Evolutionary conservation across 1,140 invertebrate species (phyloP), one percentile per base, ranked within the genome.

Genomic region (Batillaria attramentaria): DNA sequence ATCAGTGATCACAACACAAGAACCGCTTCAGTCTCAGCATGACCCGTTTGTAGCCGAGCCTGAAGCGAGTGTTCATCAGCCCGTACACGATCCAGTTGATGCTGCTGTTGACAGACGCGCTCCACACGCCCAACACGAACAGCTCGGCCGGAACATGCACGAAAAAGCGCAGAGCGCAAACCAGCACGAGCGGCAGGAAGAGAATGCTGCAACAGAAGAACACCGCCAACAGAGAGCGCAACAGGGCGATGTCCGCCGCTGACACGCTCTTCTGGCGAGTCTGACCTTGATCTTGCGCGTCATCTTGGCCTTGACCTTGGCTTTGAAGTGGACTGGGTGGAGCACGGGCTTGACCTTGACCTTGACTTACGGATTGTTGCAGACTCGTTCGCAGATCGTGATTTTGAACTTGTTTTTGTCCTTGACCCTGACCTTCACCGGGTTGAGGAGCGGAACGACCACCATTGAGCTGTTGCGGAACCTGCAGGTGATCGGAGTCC

Each of bases 1-100:
- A n/a, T n/a, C 46, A 50, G 10, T 50, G 10, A 50, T 50, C 10
- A 13, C 46, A 50, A n/a, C 39, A 35, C 4, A 66, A 2, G 33
- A 31, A 69, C n/a, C 18, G 6, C 35, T 28, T 37, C 37, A 69
- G 6, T 41, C 37, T 69, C 37, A 24, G 2, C 66, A 37, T 24
- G n/a, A 39, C 66, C 10, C 54, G 72, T 16, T 74, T 72, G 66
- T 82, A 82, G 28, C 41, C 78, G 3, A 57, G 20, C 20, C 68
- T 50, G 43, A 82, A 79, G 50, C 74, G 72, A 16, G 33, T 42
- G 72, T 82, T 79, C 37, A 72, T 50, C 35, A 77, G 37, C 13
- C 81, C 81, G 81, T 82, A 82, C 39, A 82, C 54, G 41, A 82
- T 62, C 77, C 81, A 79, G 70, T 82, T 68, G 42, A 79, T 65